These are phyloP conservation scores for Pipistrellus pipistrellus DNA, from an alignment of 2,797 vertebrate species.

Conservation along the genomic window DNA sequence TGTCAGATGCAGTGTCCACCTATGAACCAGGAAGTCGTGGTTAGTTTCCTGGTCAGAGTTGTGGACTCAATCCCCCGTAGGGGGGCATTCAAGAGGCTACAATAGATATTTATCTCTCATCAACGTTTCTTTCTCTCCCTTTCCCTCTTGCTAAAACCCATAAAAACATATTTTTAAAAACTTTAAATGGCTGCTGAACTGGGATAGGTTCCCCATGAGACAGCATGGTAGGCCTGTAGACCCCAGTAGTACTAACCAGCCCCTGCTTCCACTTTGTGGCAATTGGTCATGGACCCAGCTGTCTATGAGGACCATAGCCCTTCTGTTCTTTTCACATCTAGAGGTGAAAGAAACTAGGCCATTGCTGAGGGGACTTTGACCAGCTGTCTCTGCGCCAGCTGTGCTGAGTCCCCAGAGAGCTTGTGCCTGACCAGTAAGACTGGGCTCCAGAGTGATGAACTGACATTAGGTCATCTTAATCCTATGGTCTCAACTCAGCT, in stretches of 20 bases:
- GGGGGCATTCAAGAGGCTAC: no score
- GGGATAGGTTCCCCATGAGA: not conserved
- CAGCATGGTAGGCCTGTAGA: not conserved
- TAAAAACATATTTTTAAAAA: no score
- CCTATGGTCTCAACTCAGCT: constrained; percentile 49
- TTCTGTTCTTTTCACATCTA: constrained; percentile 55
- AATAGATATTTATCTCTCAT: no score
- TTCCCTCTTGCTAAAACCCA: no score
- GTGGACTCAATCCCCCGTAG: no score
- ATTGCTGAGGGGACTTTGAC: constrained; percentile 42
- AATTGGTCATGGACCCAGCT: constrained; percentile 66
- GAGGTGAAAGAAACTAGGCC: constrained; percentile 42
- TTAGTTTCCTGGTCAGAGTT: no score
- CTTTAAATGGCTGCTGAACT: not conserved
- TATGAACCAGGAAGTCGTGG: no score
- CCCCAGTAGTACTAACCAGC: not conserved
- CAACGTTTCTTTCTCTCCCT: no score
- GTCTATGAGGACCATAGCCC: constrained; percentile 30
- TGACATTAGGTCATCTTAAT: constrained; percentile 59
- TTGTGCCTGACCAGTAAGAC: constrained; percentile 21
- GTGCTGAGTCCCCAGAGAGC: constrained; percentile 50
- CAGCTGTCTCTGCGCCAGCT: constrained; percentile 73
- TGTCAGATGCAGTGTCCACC: not conserved
- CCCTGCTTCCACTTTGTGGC: constrained; percentile 13
- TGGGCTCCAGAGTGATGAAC: constrained; percentile 28